phyloP scores from a whole-genome alignment of 92 coral and sea anemone genomes.

The Epizoanthus rinbou region DNA sequence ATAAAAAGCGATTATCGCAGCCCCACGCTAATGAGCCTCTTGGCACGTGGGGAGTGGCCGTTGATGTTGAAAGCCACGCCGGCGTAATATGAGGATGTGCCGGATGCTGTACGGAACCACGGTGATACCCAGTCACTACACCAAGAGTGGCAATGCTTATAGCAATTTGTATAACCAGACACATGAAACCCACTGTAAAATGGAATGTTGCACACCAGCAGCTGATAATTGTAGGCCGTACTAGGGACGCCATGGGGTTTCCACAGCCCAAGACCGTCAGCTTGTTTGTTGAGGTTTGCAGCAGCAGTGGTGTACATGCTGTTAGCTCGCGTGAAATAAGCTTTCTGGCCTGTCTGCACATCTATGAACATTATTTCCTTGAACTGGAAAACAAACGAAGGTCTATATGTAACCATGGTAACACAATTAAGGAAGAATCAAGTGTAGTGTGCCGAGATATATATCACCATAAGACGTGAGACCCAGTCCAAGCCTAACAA shows the following conservation, averaged over 20 bases:
- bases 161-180: conserved; percentile 3
- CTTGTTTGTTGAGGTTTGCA: not conserved
- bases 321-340: not conserved
- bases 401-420: too few species aligned
- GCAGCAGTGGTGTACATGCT: not conserved
- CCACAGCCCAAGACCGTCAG: not conserved
- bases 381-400: conserved; percentile 6
- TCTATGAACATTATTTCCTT: conserved; percentile 17
- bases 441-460: too few species aligned
- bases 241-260: conserved; percentile 6
- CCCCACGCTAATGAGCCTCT: not conserved
- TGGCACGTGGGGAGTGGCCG: not conserved
- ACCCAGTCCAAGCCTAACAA: too few species aligned
- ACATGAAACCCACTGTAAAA: conserved; percentile 21
- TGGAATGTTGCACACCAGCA: conserved; percentile 3
- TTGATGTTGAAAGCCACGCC: conserved; percentile 17
- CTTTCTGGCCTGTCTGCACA: conserved; percentile 10
- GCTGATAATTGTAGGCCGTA: not conserved
- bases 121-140: not conserved
- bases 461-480: too few species aligned
- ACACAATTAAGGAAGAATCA: too few species aligned
- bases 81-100: not conserved
- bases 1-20: not conserved
- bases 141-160: not conserved
- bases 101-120: conserved; percentile 13